phyloP scores from a whole-genome alignment of 2,113 vertebrate genomes.

The Gyps fulvus region DNA sequence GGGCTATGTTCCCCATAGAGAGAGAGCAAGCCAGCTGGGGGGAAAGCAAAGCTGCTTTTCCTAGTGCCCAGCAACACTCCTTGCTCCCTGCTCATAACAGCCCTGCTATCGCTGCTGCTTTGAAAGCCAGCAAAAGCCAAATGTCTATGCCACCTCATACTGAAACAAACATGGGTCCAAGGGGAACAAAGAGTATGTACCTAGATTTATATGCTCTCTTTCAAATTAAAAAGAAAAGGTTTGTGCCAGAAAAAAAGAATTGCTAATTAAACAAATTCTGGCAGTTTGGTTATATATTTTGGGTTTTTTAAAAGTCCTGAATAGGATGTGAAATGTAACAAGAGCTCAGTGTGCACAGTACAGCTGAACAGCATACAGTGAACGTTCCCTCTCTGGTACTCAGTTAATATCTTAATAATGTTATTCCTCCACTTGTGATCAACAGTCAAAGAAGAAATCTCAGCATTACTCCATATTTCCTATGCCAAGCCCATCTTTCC shows the following conservation, averaged over 20 bases:
- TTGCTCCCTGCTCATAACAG: background rate
- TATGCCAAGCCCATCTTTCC: background rate
- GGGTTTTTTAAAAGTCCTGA: background rate
- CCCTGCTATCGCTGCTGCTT: background rate
- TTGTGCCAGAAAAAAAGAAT: background rate
- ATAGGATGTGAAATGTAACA: background rate
- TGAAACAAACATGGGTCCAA: background rate
- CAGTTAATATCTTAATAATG: background rate
- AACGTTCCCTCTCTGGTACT: background rate
- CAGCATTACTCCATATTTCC: background rate
- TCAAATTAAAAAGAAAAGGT: background rate
- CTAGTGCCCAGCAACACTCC: background rate
- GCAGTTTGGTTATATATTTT: background rate
- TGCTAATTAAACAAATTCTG: background rate
- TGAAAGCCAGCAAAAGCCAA: background rate
- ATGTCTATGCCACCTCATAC: background rate
- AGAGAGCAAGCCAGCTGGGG: background rate
- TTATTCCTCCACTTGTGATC: background rate
- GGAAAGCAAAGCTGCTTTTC: background rate
- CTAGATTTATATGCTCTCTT: fast-evolving
- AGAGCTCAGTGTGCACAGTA: background rate
- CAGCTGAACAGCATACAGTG: background rate
- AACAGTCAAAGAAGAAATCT: background rate
- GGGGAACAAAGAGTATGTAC: background rate
- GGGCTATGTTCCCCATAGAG: background rate